A percentile compares a stretch with the other conserved stretches of the same genome.
phyloP scores from a whole-genome alignment of 1,140 invertebrate species.

The Wiebesia pumilae region DNA sequence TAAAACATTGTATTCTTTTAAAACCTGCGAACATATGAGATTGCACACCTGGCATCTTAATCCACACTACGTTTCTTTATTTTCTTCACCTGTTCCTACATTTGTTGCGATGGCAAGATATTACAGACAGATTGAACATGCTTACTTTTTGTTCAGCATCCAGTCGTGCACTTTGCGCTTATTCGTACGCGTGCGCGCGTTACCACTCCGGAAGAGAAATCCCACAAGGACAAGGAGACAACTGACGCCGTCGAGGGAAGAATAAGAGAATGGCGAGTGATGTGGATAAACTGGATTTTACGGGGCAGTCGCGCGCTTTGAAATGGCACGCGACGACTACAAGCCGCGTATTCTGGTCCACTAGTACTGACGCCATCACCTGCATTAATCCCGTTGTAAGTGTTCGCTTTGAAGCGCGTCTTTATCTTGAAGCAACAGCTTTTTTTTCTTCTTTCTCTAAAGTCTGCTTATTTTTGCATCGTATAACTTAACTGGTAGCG shows the following conservation, averaged over 20 bases:
- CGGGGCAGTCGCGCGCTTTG: neutral
- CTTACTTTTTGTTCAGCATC: neutral
- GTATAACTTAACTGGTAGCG: no score
- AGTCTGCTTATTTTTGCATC: no score
- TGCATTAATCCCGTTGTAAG: neutral
- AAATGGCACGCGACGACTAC: neutral
- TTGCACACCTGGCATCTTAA: neutral
- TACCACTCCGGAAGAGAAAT: neutral
- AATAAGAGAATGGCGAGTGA: neutral
- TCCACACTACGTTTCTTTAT: neutral
- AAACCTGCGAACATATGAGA: neutral
- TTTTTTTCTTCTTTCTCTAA: no score
- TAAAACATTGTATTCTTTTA: no score
- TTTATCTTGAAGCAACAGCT: no score
- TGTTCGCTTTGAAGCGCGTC: neutral
- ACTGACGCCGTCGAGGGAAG: neutral
- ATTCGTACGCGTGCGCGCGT: neutral
- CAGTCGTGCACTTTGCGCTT: neutral
- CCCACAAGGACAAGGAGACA: neutral
- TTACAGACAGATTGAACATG: neutral
- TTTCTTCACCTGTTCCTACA: neutral
- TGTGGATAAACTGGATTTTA: conserved; percentile 7
- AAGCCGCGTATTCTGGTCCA: neutral
- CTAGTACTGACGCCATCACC: neutral
- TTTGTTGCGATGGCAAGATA: neutral